Percentiles rank a stretch among this genome's conserved stretches.
phyloP scores from a whole-genome alignment of 2,113 vertebrate genomes.

The Cisticola juncidis region DNA sequence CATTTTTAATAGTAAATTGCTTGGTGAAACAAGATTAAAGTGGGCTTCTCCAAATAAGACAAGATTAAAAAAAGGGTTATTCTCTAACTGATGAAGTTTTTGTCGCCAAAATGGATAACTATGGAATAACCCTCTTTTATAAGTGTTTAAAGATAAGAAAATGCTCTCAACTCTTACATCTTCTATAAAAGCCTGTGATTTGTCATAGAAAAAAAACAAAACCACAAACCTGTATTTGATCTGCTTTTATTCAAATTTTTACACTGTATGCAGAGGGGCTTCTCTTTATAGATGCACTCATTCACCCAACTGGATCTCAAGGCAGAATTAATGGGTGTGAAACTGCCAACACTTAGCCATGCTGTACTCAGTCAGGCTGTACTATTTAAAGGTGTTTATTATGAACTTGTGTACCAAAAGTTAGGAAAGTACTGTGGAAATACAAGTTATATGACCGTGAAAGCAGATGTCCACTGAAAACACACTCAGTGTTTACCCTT shows the following conservation, averaged over 20 bases:
- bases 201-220: not conserved
- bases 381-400: not conserved
- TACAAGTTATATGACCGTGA: not conserved
- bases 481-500: not conserved
- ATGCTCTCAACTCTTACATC: slow-evolving; percentile 19
- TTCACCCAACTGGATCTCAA: not conserved
- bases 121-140: slow-evolving; percentile 10
- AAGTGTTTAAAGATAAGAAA: slow-evolving; percentile 40
- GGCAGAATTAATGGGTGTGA: not conserved
- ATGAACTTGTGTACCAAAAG: not conserved
- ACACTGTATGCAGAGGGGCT: not conserved
- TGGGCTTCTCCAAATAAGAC: not conserved
- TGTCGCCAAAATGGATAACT: not conserved
- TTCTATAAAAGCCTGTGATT: slow-evolving; percentile 12
- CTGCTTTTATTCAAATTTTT: slow-evolving; percentile 14
- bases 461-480: not conserved
- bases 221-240: not conserved
- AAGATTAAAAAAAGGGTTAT: not conserved
- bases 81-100: slow-evolving; percentile 20
- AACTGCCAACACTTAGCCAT: not conserved
- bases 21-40: not conserved
- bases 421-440: not conserved
- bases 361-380: not conserved
- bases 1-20: slow-evolving; percentile 22
- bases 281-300: not conserved